These are phyloP conservation scores for Dendrophyllia cribrosa DNA, from an alignment of 64 coral and sea anemone genomes.

Conservation along the genomic window DNA sequence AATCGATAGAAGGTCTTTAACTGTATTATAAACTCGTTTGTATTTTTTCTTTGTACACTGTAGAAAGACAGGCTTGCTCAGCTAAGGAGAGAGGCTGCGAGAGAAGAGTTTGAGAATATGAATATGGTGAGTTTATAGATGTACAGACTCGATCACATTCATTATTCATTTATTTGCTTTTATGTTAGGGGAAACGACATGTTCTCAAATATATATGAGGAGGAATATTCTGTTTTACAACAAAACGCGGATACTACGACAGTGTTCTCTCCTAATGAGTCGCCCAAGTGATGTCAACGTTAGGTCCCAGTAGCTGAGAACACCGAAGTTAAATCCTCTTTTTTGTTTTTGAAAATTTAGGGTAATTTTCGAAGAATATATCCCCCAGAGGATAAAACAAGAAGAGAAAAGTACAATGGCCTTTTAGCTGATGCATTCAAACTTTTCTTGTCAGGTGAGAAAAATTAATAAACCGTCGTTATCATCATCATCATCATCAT, in stretches of 20 bases:
- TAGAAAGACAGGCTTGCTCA: constrained; percentile 88
- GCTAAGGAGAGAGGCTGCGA: constrained; percentile 79
- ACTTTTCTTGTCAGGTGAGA: constrained; percentile 85
- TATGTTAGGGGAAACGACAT: neutral
- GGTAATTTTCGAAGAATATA: constrained; percentile 92
- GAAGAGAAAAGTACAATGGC: constrained; percentile 79
- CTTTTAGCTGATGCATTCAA: constrained; percentile 94
- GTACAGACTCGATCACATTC: neutral
- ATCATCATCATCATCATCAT: too few species aligned
- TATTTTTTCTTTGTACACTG: neutral
- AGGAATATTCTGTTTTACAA: too few species aligned
- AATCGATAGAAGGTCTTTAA: too few species aligned
- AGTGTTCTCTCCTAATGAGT: too few species aligned
- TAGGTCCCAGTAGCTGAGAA: too few species aligned
- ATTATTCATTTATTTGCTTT: too few species aligned
- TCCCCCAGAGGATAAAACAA: constrained; percentile 83
- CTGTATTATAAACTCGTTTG: neutral
- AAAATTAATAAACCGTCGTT: too few species aligned
- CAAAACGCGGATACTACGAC: too few species aligned
- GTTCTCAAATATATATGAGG: too few species aligned
- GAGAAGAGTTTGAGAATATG: constrained; percentile 95
- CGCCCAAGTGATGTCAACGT: too few species aligned
- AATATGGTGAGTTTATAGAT: constrained; percentile 70
- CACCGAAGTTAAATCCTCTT: too few species aligned
- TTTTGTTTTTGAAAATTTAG: constrained; percentile 37